Evolutionary conservation across 2,797 vertebrate species (phyloP).

Genomic region (Iguana delicatissima): DNA sequence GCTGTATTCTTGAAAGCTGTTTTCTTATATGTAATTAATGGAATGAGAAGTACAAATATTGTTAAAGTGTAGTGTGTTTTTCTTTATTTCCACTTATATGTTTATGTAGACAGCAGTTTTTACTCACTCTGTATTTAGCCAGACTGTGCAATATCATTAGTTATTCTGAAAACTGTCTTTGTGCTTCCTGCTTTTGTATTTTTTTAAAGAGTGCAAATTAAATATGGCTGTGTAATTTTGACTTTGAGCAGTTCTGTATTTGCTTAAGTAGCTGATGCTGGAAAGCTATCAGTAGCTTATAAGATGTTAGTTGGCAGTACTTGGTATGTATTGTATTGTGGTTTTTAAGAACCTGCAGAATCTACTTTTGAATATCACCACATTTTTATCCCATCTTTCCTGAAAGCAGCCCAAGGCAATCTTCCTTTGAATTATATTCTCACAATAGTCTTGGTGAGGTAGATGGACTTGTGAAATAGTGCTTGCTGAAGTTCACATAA

Average conservation of each 20-base stretch:
- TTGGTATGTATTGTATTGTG: neutral
- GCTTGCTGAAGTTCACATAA: neutral
- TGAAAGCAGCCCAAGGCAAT: neutral
- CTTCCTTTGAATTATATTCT: neutral
- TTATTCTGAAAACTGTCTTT: slow-evolving; percentile 4
- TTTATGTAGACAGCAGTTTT: slow-evolving; percentile 51
- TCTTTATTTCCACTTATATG: slow-evolving; percentile 44
- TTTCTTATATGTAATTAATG: slow-evolving; percentile 61
- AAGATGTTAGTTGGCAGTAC: neutral
- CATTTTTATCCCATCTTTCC: neutral
- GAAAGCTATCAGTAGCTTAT: neutral
- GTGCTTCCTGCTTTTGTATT: neutral
- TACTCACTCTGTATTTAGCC: neutral
- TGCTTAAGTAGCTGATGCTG: neutral
- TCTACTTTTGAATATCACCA: neutral
- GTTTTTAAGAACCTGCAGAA: neutral
- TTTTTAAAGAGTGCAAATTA: neutral
- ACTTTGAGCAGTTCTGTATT: neutral
- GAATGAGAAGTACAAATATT: slow-evolving; percentile 46
- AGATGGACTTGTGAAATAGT: neutral
- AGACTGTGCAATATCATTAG: slow-evolving; percentile 13
- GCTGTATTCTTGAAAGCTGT: slow-evolving; percentile 58
- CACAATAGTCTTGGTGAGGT: neutral
- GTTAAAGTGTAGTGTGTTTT: slow-evolving; percentile 39
- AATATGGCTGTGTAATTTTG: neutral